Conservation (phyloP, 2,113 vertebrate species). For the Stegostoma tigrinum region DNA sequence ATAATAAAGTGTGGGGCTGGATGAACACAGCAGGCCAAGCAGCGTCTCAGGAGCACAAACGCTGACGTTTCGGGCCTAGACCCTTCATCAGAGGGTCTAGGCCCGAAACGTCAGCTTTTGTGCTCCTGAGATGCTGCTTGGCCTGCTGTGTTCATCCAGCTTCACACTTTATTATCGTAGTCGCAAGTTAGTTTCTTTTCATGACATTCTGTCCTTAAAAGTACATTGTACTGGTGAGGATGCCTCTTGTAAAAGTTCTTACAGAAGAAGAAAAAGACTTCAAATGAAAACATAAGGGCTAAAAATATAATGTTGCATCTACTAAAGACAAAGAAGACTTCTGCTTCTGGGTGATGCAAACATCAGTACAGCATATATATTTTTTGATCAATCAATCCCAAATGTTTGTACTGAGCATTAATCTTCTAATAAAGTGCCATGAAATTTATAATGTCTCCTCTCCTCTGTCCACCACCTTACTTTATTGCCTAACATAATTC, state of each 20-base stretch:
- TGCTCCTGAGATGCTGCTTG: too few relatives aligned
- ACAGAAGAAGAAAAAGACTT: background rate
- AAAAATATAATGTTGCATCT: background rate
- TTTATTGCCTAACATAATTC: background rate
- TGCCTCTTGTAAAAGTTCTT: background rate
- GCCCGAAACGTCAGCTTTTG: too few relatives aligned
- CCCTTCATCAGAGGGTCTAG: too few relatives aligned
- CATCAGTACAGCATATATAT: background rate
- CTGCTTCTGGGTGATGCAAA: background rate
- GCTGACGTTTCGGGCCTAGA: too few relatives aligned
- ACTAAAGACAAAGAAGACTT: background rate
- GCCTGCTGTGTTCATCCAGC: too few relatives aligned
- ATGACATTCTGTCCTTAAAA: background rate
- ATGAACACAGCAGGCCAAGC: too few relatives aligned
- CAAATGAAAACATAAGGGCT: background rate
- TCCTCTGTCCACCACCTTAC: background rate
- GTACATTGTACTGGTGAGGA: background rate
- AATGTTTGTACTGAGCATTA: background rate
- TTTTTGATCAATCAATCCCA: background rate
- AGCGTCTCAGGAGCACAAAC: too few relatives aligned
- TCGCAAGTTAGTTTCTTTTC: background rate
- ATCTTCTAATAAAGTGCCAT: background rate
- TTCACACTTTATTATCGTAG: too few relatives aligned
- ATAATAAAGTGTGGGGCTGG: too few relatives aligned
- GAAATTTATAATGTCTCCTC: background rate